These are phyloP conservation scores for Bombyx mandarina DNA, from an alignment of 1,140 invertebrate genomes.

Conservation along the genomic window DNA sequence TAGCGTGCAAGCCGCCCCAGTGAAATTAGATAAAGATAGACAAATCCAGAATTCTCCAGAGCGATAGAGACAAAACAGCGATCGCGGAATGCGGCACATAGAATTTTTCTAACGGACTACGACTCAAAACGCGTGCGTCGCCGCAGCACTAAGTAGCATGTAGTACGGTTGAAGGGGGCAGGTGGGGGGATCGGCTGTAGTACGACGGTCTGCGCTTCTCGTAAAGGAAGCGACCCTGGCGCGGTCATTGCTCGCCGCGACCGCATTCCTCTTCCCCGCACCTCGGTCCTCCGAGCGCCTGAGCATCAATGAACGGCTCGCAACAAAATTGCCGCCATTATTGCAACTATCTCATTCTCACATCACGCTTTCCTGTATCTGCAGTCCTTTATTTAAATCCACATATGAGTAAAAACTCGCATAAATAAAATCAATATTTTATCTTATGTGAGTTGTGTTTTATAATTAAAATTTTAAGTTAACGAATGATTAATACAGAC, in stretches of 20 bases:
- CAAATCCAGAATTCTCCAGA: constrained; percentile 14
- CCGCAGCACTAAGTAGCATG: constrained; percentile 41
- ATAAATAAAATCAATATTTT: no score
- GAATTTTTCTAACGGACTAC: constrained; percentile 67
- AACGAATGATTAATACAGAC: no score
- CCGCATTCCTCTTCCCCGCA: constrained; percentile 59
- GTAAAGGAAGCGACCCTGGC: constrained; percentile 69
- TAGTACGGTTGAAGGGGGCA: constrained; percentile 32
- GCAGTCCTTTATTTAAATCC: no score
- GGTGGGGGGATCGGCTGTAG: constrained; percentile 50
- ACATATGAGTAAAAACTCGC: no score
- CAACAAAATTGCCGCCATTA: constrained; percentile 44
- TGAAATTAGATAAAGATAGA: constrained; percentile 16
- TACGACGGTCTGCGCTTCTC: constrained; percentile 65
- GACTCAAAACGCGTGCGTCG: constrained; percentile 60
- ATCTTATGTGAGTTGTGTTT: no score
- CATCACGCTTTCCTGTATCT: not conserved
- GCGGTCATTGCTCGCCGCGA: constrained; percentile 67
- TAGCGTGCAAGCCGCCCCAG: constrained; percentile 8
- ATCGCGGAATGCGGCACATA: constrained; percentile 61
- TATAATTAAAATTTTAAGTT: no score
- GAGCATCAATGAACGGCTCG: constrained; percentile 65
- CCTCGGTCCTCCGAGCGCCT: constrained; percentile 40
- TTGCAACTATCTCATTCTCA: constrained; percentile 33
- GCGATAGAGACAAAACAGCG: constrained; percentile 40